phyloP scores from a whole-genome alignment of 2,113 vertebrate species.

The Pedetes capensis region DNA sequence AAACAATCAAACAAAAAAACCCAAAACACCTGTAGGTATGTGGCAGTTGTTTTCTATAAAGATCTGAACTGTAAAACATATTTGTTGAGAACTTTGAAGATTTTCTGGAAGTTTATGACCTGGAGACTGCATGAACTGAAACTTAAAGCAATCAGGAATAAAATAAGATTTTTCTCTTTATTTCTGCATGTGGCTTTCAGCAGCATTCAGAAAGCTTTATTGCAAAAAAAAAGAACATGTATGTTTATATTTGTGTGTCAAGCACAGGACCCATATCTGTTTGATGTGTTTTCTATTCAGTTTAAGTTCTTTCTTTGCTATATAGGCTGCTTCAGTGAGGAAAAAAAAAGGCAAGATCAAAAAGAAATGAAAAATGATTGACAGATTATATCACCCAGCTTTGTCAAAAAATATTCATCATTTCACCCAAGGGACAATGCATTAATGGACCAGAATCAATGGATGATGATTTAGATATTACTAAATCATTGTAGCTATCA shows the following conservation, averaged over 20 bases:
- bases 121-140: background rate
- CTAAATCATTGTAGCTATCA: background rate
- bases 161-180: slow-evolving; percentile 35
- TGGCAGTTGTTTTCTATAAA: slow-evolving; percentile 8
- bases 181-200: background rate
- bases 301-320: background rate
- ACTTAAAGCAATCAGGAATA: slow-evolving; percentile 18
- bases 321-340: background rate
- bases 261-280: background rate
- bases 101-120: slow-evolving; percentile 26
- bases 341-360: slow-evolving; percentile 62
- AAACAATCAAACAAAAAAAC: background rate
- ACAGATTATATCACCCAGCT: slow-evolving; percentile 60
- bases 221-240: background rate
- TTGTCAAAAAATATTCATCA: slow-evolving; percentile 54
- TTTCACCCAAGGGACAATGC: slow-evolving; percentile 25
- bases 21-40: background rate
- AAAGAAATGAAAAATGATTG: slow-evolving; percentile 68
- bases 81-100: slow-evolving; percentile 47
- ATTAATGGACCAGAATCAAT: slow-evolving; percentile 53
- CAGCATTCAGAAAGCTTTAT: background rate
- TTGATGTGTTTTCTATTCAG: background rate
- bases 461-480: slow-evolving; percentile 50
- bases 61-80: background rate
- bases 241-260: background rate